Evolutionary conservation across 2,797 vertebrate genomes (phyloP), one percentile per base, ranked within the genome.

Genomic region (Tapirus indicus): DNA sequence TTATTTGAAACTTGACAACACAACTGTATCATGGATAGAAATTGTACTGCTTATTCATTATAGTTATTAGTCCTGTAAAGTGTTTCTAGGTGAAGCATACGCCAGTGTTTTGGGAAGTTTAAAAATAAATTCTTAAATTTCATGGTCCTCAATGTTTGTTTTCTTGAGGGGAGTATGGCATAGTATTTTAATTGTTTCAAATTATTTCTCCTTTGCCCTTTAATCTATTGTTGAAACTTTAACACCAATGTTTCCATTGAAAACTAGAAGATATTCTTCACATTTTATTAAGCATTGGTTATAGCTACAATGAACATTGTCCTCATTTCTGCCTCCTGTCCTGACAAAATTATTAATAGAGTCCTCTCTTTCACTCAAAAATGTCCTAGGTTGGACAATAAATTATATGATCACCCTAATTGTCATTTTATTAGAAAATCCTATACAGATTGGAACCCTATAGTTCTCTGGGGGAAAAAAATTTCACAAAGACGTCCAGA

Each of bases 51-150:
- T 99, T 99, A 97, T 98, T 98, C 98, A 98, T 97, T 98, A 98
- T 98, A 98, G 98, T 98, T 97, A 93, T 98, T 99, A 99, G 98
- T 98, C 98, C 98, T 99, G 98, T 99, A 99, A 98, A 99, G 98
- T 99, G 98, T 99, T 99, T 99, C 98, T 98, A 99, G 97, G 98
- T 98, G 88, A 99, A 98, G 98, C 97, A 98, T 99, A 99, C 97
- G 98, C 99, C 98, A 98, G 68, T 99, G 99, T 98, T 97, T 98
- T 98, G 98, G 98, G 97, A 21, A 84, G 98, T 96, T 98, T 99
- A 99, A 99, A 99, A 99, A 99, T 99, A 99, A 99, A 99, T 99
- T 99, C 99, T 99, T 99, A 99, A 99, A 99, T 99, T 97, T 97
- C 79, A 86, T 27, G 64, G 95, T 87, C 95, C 41, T 86, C 16